Base-by-base conservation (phyloP, 2,113 vertebrate genomes). In the Heterotis niloticus region DNA sequence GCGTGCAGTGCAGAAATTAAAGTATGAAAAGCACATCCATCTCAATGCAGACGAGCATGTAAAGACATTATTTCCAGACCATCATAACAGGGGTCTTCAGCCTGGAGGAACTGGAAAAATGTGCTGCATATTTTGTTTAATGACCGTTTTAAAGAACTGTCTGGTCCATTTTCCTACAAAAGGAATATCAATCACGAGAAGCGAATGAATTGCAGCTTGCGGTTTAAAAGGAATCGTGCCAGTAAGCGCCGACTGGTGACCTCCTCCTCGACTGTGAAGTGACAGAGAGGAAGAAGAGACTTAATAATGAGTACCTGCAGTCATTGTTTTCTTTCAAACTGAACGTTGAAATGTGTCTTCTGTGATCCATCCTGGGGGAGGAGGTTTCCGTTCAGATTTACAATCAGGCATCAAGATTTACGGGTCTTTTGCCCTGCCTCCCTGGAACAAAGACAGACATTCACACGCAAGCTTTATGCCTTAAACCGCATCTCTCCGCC, bases 41-140 rank as follows among this genome's bases (percentile, higher is more conserved):
- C 72, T 26, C 17, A 62, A 64, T n/a, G 28, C 1, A 60, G 26
- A n/a, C 18, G n/a, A 44, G 9, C n/a, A 52, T 57, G 24, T 17
- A 56, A 67, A 23, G 75, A 77, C 66, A 51, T 68, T 16, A 56
- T 78, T 78, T 67, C 64, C 76, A 20, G 23, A 56, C 28, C 52
- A 44, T 59, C n/a, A 64, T n/a, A 29, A 10, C 44, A 13, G 18
- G 17, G 29, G 52, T 23, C 69, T 10, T 34, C 24, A 13, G 23
- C 24, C 66, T 24, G 65, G 66, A 24, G 24, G 29, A 59, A 60
- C 18, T 78, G 24, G 69, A 51, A 75, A 23, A 54, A 26, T 34
- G 29, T 34, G 26, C 65, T 7, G 18, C 77, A 69, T 68, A 59
- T 28, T 60, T 77, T 24, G 34, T 77, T 56, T 68, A 67, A 68